Conservation (phyloP, 2,888 invertebrate species). For the Druceiella hillmani region DNA sequence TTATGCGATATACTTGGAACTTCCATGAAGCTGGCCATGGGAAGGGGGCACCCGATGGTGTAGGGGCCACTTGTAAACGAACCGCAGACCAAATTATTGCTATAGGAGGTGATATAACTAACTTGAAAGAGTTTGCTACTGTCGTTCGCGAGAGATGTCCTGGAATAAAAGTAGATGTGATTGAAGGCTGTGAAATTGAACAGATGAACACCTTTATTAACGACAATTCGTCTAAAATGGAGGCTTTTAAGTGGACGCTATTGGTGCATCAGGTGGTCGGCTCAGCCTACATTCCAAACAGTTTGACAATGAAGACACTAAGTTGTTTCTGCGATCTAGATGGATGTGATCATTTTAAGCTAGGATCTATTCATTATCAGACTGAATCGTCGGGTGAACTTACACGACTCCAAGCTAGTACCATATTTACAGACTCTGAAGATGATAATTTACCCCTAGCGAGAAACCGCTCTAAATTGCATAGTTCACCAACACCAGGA, state of each 20-base stretch:
- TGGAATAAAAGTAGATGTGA: too few species aligned
- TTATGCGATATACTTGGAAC: too few species aligned
- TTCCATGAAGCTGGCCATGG: too few species aligned
- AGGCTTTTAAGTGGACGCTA: conserved; percentile 24
- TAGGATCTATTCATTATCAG: conserved; percentile 12
- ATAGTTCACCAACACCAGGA: too few species aligned
- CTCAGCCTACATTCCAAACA: conserved; percentile 18
- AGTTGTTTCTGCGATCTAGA: conserved; percentile 23
- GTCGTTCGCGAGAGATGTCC: too few species aligned
- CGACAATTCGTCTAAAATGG: conserved; percentile 17
- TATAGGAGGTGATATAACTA: too few species aligned
- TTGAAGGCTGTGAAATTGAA: conserved; percentile 23
- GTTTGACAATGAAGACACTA: conserved; percentile 23
- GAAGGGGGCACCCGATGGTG: too few species aligned
- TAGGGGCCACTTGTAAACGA: too few species aligned
- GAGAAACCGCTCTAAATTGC: too few species aligned
- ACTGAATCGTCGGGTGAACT: conserved; percentile 10
- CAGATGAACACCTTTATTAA: conserved; percentile 19
- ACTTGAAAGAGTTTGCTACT: too few species aligned
- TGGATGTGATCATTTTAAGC: conserved; percentile 16
- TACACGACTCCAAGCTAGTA: neutral
- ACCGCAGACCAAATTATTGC: too few species aligned
- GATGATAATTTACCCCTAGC: too few species aligned
- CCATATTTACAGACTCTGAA: conserved; percentile 7
- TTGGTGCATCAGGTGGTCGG: conserved; percentile 23